Percentiles rank a stretch among this genome's conserved stretches.
Conservation (phyloP, 2,888 invertebrate species). For the Argyresthia albistria region DNA sequence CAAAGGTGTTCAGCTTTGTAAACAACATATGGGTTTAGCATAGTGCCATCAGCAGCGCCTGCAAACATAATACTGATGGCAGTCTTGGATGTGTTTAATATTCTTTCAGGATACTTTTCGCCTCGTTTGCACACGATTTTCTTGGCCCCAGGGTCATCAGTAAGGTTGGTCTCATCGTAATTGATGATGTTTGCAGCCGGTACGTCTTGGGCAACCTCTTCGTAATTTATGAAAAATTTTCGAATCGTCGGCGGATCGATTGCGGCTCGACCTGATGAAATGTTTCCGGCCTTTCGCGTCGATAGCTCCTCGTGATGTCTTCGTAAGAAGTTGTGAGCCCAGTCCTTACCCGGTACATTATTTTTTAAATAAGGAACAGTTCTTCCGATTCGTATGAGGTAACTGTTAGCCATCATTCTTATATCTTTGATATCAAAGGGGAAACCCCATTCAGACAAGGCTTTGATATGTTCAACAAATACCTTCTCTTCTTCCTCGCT, state of each 20-base stretch:
- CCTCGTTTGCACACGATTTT: slow-evolving; percentile 22
- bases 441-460: background rate
- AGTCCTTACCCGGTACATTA: background rate
- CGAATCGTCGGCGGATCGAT: background rate
- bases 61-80: slow-evolving; percentile 34
- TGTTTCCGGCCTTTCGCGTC: background rate
- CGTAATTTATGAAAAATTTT: background rate
- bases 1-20: slow-evolving; percentile 38
- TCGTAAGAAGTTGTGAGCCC: background rate
- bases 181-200: background rate
- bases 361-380: background rate
- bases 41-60: slow-evolving; percentile 27
- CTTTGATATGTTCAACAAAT: too few relatives aligned
- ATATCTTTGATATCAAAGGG: background rate
- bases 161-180: slow-evolving; percentile 7
- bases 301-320: background rate
- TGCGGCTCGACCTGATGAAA: background rate
- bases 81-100: slow-evolving; percentile 29
- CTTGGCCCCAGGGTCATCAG: slow-evolving; percentile 8
- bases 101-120: slow-evolving; percentile 29
- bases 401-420: background rate
- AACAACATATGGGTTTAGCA: slow-evolving; percentile 37
- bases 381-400: background rate
- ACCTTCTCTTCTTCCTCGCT: too few relatives aligned
- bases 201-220: background rate